Evolutionary conservation across 2,888 invertebrate genomes (phyloP), one percentile per base, ranked within the genome.

Genomic region (Stenoptilia bipunctidactyla): DNA sequence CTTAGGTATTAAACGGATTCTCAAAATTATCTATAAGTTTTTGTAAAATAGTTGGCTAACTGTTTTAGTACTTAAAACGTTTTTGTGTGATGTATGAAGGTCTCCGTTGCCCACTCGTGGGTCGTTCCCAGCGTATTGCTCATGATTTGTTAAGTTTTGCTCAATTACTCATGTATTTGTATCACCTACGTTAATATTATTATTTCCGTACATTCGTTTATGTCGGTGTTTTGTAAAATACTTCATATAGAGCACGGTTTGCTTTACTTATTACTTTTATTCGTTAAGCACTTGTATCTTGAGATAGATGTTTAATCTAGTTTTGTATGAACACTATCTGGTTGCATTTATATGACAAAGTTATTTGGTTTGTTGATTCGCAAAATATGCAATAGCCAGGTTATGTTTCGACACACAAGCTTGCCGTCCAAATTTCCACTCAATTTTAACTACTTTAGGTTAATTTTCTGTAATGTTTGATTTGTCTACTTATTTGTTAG

Each of bases 61-160:
- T 20, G 4, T 20, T 20, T 20, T 20, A 20, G 20, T 20, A 20
- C 20, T 20, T 20, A 20, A 20, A 20, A 20, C n/a, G 20, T 20
- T 5, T 20, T 20, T 20, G 20, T 20, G 20, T 20, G 20, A 20
- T 20, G 20, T 20, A 20, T 20, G 20, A 20, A 20, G 20, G 20
- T 5, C 8, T 20, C 20, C 20, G 20, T 20, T 20, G 20, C 20
- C 20, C 20, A 8, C 20, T n/a, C n/a, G n/a, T n/a, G n/a, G n/a
- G 20, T 20, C 4, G 30, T n/a, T 10, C 30, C 30, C n/a, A 30
- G 2, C n/a, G n/a, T 63, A 71, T 60, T 77, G 79, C 82, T 82
- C 82, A 82, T 63, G 66, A 74, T 79, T 70, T 66, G 77, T 80
- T 82, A 82, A 76, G 74, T 80, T 75, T 79, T 82, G 82, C 82